Conservation (phyloP, 2,113 vertebrate species). For the Abramis brama region DNA sequence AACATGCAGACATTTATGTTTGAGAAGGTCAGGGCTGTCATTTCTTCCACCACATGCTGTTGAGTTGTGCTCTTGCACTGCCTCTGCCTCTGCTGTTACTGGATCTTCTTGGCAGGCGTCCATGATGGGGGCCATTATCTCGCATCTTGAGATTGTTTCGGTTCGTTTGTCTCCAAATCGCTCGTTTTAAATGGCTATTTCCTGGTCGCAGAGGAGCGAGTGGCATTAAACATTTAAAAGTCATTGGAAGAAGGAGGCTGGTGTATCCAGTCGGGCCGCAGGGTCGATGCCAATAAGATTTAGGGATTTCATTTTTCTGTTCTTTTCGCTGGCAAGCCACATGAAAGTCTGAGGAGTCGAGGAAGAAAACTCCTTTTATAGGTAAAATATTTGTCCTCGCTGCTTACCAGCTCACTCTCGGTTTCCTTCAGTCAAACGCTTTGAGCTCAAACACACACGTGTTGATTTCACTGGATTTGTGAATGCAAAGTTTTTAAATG, state of each 20-base stretch:
- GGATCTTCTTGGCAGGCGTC: conserved; percentile 55
- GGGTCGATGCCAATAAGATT: conserved; percentile 23
- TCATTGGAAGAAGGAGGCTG: conserved; percentile 13
- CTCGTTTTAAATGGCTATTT: conserved; percentile 57
- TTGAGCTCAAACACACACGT: not conserved
- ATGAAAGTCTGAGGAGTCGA: conserved; percentile 10
- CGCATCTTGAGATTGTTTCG: conserved; percentile 51
- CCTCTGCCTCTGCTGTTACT: conserved; percentile 51
- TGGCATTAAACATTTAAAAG: conserved; percentile 60
- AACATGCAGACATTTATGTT: conserved; percentile 23
- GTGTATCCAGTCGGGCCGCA: conserved; percentile 48
- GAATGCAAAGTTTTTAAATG: not conserved
- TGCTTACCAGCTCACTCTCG: conserved; percentile 29
- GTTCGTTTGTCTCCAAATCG: conserved; percentile 55
- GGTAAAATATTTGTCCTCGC: conserved; percentile 73
- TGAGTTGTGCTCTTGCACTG: conserved; percentile 28
- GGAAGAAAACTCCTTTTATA: conserved; percentile 72
- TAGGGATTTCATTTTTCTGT: conserved; percentile 7
- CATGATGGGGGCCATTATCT: conserved; percentile 60
- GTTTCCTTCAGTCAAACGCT: conserved; percentile 10
- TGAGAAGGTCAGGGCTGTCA: conserved; percentile 42
- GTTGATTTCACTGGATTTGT: not conserved
- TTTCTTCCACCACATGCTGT: conserved; percentile 30
- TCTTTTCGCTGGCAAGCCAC: conserved; percentile 37
- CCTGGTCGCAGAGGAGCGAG: conserved; percentile 43